Evolutionary conservation across 2,888 invertebrate genomes (phyloP).

Genomic region (Carterocephalus palaemon): DNA sequence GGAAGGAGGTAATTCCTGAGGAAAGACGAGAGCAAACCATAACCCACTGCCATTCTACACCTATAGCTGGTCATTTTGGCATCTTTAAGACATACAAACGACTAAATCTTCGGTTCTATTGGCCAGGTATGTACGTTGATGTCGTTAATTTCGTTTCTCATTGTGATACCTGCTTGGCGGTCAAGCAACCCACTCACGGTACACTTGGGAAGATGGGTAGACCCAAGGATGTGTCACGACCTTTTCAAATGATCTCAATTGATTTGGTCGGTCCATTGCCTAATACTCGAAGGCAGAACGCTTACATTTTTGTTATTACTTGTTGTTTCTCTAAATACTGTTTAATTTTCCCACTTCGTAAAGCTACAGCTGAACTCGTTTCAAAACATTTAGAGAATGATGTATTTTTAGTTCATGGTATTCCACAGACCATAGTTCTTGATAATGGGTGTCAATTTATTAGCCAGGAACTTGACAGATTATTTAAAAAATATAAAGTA

Average conservation of each 20-base stretch:
- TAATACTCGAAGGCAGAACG: constrained; percentile 23
- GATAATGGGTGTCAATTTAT: constrained; percentile 36
- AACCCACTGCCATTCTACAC: constrained; percentile 26
- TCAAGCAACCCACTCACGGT: constrained; percentile 24
- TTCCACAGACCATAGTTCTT: constrained; percentile 31
- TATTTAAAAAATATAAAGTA: too few species aligned
- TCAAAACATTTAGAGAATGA: constrained; percentile 26
- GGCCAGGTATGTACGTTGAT: constrained; percentile 31
- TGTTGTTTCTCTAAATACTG: constrained; percentile 32
- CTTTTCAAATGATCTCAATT: constrained; percentile 28
- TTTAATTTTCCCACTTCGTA: constrained; percentile 20
- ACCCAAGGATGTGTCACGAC: constrained; percentile 26
- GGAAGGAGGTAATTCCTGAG: constrained; percentile 32
- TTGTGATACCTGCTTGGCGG: constrained; percentile 22
- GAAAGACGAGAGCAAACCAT: too few species aligned
- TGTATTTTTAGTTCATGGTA: constrained; percentile 35
- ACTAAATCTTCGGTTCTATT: constrained; percentile 25
- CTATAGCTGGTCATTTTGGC: constrained; percentile 25
- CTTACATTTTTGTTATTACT: constrained; percentile 26
- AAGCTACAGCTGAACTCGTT: constrained; percentile 18
- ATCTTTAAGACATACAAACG: constrained; percentile 34
- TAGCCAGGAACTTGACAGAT: too few species aligned
- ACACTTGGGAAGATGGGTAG: constrained; percentile 29
- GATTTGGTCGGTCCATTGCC: constrained; percentile 31
- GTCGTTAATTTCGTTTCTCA: constrained; percentile 26